Percentiles rank a stretch among this genome's conserved stretches.
Conservation (phyloP, 2,797 vertebrate genomes). For the Lacerta bilineata region DNA sequence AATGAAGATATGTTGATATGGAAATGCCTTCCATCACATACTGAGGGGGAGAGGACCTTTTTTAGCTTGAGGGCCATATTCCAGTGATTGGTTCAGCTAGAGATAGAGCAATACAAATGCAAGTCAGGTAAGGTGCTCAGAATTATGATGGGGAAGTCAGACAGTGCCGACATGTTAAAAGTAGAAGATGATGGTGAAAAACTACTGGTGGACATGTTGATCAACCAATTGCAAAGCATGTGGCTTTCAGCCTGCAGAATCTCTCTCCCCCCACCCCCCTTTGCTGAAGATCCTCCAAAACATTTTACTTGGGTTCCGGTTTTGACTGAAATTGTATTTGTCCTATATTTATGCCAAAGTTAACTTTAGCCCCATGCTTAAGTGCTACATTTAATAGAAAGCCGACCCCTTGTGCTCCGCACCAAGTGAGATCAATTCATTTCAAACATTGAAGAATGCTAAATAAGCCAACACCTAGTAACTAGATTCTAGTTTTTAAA, state of each 20-base stretch:
- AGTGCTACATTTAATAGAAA: rapidly evolving
- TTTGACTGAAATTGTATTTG: background rate
- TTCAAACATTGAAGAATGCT: conserved; percentile 23
- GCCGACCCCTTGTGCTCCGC: background rate
- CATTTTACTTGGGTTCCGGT: background rate
- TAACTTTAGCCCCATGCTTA: rapidly evolving
- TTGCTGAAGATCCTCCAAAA: background rate
- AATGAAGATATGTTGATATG: background rate
- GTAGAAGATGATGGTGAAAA: background rate
- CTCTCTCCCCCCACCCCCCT: background rate
- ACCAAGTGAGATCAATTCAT: rapidly evolving
- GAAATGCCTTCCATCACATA: background rate
- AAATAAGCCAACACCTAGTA: background rate
- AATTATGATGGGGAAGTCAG: background rate
- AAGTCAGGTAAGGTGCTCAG: background rate
- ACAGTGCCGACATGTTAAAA: background rate
- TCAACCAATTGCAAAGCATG: background rate
- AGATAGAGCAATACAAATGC: too few species aligned
- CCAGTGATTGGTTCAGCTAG: too few species aligned
- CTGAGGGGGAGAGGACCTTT: background rate
- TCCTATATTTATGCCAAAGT: background rate
- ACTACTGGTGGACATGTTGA: background rate
- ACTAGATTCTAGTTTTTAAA: background rate
- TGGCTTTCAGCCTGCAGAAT: background rate
- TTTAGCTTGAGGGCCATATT: too few species aligned